These are phyloP conservation scores for Helicoverpa armigera DNA, from an alignment of 1,140 invertebrate genomes.

Conservation along the genomic window DNA sequence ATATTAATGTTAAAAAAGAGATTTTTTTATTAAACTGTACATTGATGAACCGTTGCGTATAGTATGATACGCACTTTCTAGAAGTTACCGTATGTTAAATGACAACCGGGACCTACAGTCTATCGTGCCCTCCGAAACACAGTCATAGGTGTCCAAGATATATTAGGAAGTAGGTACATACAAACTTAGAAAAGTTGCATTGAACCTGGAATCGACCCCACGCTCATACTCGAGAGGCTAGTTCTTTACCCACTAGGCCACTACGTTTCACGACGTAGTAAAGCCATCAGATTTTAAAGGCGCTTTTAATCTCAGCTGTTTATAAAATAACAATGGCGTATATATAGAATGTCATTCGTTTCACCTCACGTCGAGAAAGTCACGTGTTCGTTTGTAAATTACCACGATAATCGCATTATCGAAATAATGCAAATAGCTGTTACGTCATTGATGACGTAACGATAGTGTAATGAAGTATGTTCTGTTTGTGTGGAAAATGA, in stretches of 20 bases:
- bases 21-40: not conserved
- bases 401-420: slow-evolving; percentile 16
- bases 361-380: slow-evolving; percentile 69
- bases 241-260: too few species aligned
- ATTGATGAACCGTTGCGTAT: not conserved
- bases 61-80: too few species aligned
- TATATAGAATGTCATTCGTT: slow-evolving; percentile 65
- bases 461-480: not conserved
- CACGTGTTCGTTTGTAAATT: slow-evolving; percentile 34
- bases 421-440: slow-evolving; percentile 25
- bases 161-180: too few species aligned
- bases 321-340: slow-evolving; percentile 44
- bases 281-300: not conserved
- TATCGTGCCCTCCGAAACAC: not conserved
- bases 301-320: not conserved
- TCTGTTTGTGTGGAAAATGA: not conserved
- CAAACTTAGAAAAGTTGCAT: too few species aligned
- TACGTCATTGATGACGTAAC: slow-evolving; percentile 12
- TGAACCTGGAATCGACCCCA: too few species aligned
- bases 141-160: too few species aligned
- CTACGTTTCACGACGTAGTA: not conserved
- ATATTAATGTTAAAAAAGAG: not conserved
- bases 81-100: too few species aligned
- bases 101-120: too few species aligned
- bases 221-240: too few species aligned